Conservation (phyloP, 2,888 invertebrate species). For the Lordiphosa fenestrarum region DNA sequence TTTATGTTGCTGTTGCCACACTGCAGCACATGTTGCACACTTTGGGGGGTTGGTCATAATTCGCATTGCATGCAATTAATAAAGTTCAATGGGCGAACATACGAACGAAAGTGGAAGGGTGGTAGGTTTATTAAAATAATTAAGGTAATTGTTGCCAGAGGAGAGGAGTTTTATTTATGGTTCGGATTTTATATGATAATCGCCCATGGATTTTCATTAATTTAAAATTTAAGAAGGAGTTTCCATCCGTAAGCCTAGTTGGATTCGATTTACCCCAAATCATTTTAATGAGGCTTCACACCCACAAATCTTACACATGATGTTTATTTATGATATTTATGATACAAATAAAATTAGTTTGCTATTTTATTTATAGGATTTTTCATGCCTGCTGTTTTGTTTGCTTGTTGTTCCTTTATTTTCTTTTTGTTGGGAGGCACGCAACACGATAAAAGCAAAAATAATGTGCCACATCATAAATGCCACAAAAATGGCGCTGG, state of each 20-base stretch:
- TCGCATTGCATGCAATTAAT: conserved; percentile 57
- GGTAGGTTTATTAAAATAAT: conserved; percentile 71
- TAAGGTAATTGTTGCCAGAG: conserved; percentile 65
- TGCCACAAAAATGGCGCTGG: conserved; percentile 67
- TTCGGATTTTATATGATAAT: conserved; percentile 32
- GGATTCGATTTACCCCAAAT: no score
- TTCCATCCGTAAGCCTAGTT: not conserved
- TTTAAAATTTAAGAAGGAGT: conserved; percentile 14
- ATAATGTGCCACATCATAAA: conserved; percentile 72
- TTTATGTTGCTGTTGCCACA: conserved; percentile 8
- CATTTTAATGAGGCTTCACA: no score
- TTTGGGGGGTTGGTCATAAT: conserved; percentile 7
- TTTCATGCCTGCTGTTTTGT: conserved; percentile 15
- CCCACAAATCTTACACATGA: no score
- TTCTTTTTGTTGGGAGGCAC: conserved; percentile 28
- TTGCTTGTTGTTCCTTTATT: conserved; percentile 25
- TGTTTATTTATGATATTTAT: no score
- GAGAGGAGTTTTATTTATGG: conserved; percentile 51
- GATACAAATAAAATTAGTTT: conserved; percentile 75
- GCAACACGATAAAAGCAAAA: conserved; percentile 59
- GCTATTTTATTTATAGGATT: conserved; percentile 70
- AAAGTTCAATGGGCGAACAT: conserved; percentile 63
- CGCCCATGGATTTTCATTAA: conserved; percentile 22
- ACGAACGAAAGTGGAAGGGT: conserved; percentile 19
- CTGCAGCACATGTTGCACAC: conserved; percentile 48